phyloP scores from a whole-genome alignment of 2,113 vertebrate genomes.

The Epinephelus lanceolatus region DNA sequence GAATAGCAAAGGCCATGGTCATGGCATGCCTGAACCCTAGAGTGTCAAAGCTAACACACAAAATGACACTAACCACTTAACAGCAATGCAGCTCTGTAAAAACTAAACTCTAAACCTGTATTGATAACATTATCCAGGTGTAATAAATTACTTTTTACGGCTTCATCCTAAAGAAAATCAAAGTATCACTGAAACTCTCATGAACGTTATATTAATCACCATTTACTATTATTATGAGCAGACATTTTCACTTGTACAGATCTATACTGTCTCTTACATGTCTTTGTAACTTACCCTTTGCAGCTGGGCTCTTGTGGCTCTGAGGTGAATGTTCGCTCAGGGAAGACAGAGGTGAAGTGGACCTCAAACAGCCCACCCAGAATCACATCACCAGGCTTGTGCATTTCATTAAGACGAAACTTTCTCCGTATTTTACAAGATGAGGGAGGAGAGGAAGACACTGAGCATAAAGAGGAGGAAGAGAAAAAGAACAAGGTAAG shows the following conservation, averaged over 20 bases:
- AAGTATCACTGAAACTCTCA: neutral
- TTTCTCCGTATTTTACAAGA: conserved; percentile 38
- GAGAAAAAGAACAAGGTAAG: conserved; percentile 1
- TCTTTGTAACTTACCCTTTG: conserved; percentile 37
- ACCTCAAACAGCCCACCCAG: conserved; percentile 56
- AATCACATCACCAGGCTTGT: conserved; percentile 49
- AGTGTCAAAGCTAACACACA: conserved; percentile 68
- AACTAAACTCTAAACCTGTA: neutral
- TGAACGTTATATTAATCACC: neutral
- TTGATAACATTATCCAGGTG: too few relatives aligned
- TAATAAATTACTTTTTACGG: neutral
- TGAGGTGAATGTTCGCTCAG: conserved; percentile 25
- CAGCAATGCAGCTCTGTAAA: neutral
- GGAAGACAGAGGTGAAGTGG: conserved; percentile 49
- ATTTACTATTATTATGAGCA: neutral
- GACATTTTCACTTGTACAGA: neutral
- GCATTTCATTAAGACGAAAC: conserved; percentile 43
- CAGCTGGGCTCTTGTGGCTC: conserved; percentile 38
- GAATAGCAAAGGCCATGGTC: conserved; percentile 79
- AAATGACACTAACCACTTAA: neutral
- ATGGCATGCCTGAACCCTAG: conserved; percentile 73
- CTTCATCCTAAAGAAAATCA: neutral
- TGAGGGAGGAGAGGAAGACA: conserved; percentile 3
- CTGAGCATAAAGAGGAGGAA: neutral
- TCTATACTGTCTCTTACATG: neutral